Base-by-base conservation (phyloP, 2,797 vertebrate genomes). In the Ctenopoma kingsleyae region DNA sequence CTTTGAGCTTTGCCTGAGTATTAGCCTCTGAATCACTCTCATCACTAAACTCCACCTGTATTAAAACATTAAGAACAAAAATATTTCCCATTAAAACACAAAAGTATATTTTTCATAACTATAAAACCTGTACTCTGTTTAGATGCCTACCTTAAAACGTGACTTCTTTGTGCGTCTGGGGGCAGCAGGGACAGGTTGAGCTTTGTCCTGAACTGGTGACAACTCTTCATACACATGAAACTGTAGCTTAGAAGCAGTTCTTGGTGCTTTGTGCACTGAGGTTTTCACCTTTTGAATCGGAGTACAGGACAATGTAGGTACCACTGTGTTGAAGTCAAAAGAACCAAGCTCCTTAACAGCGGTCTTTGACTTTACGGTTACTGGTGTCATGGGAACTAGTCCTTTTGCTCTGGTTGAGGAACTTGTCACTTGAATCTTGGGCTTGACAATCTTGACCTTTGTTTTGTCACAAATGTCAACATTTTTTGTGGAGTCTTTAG, bases 21-120 rank as follows among this genome's bases (percentile, higher is more conserved):
- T 62, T 70, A 1, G 64, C 58, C 53, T 99, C 97, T 0, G 71
- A 1, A 20, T 97, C 96, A n/a, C 97, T 97, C 80, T 97, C 96
- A 25, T 98, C 97, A 0, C 96, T 98, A 76, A 98, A 99, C 0
- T 87, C 92, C 73, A 96, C 93, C 97, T 98, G 80, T n/a, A 78
- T 5, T 17, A 44, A 36, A 48, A 78, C 8, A 66, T 6, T 19
- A 11, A 25, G 67, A 62, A 19, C 3, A 0, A 65, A 41, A 17
- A 3, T 1, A 4, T 36, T 36, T 12, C 19, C 30, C 2, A 43
- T 15, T 25, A 53, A 36, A 55, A 25, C 16, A 25, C 5, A 17
- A 46, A 36, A 16, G 9, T 2, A 20, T 13, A 23, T 27, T 25
- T 50, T 54, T n/a, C 15, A 1, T 8, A 65, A 12, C 9, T 68